phyloP scores from a whole-genome alignment of 2,113 vertebrate species.

The Rana temporaria region DNA sequence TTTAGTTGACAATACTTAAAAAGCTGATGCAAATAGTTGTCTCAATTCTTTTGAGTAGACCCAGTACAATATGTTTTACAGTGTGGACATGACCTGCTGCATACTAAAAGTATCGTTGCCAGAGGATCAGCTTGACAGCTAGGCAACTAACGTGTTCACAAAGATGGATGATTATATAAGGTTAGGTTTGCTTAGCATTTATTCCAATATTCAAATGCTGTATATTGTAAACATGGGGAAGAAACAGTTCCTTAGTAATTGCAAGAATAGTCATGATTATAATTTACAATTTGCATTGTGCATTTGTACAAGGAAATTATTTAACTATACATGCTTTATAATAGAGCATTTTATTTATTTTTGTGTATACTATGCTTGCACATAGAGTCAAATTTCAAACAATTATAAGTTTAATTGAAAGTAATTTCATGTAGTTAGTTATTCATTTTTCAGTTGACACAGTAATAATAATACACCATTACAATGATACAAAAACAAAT shows the following conservation, averaged over 20 bases:
- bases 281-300: background rate
- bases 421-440: slow-evolving; percentile 25
- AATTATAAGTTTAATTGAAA: slow-evolving; percentile 36
- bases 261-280: background rate
- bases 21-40: too few relatives aligned
- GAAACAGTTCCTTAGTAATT: background rate
- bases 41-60: too few relatives aligned
- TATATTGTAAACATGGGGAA: too few relatives aligned
- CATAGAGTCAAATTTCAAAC: slow-evolving; percentile 11
- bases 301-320: background rate
- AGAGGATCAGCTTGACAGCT: too few relatives aligned
- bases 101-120: too few relatives aligned
- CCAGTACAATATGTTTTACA: too few relatives aligned
- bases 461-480: background rate
- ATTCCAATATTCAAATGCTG: too few relatives aligned
- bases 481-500: background rate
- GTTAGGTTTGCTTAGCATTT: too few relatives aligned
- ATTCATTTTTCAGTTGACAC: slow-evolving; percentile 24
- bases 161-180: too few relatives aligned
- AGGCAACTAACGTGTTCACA: too few relatives aligned
- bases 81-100: too few relatives aligned
- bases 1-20: too few relatives aligned
- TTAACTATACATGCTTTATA: background rate
- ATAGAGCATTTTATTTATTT: background rate
- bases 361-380: background rate